Evolutionary conservation across 2,888 invertebrate species (phyloP), one percentile per base, ranked within the genome.

Genomic region (Endomychus coccineus): DNA sequence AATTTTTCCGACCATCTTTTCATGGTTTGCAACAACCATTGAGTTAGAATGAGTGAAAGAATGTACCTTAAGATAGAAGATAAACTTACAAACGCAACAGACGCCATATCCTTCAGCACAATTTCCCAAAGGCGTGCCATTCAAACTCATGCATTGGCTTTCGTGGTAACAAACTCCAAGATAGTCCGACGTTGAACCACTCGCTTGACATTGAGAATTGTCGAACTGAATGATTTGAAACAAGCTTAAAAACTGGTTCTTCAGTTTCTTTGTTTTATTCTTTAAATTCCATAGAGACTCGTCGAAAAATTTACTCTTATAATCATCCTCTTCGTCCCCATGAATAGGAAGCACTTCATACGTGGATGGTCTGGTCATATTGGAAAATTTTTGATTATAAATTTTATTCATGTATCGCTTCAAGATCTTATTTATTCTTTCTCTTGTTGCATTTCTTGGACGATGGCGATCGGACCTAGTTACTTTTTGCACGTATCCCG

Each of bases 51-150:
- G n/a, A n/a, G n/a, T n/a, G n/a, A n/a, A n/a, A n/a, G n/a, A n/a
- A n/a, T n/a, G n/a, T n/a, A n/a, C n/a, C n/a, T n/a, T n/a, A n/a
- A n/a, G n/a, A n/a, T n/a, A n/a, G n/a, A n/a, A n/a, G n/a, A n/a
- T 30, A 6, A 50, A 75, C 82, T 78, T 71, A 84, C 84, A 78
- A 43, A 82, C 71, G 55, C 85, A 85, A 55, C 85, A 85, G 16
- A 76, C 77, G 7, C 83, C 84, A 53, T 77, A 78, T 3, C 81
- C 83, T 56, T 75, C 75, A 10, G 82, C 83, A 61, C 85, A 85
- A 1, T 69, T 58, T n/a, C 80, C 81, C 59, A 78, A 72, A 1
- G 71, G 61, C 4, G 69, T 67, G 2, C 84, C 84, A 30, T 77
- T 77, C 22, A 73, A 57, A 29, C 69, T 66, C 11, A 67, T 64